Percentiles rank a stretch among this genome's conserved stretches.
Conservation (phyloP, 2,888 invertebrate genomes). For the Sturmia bella region DNA sequence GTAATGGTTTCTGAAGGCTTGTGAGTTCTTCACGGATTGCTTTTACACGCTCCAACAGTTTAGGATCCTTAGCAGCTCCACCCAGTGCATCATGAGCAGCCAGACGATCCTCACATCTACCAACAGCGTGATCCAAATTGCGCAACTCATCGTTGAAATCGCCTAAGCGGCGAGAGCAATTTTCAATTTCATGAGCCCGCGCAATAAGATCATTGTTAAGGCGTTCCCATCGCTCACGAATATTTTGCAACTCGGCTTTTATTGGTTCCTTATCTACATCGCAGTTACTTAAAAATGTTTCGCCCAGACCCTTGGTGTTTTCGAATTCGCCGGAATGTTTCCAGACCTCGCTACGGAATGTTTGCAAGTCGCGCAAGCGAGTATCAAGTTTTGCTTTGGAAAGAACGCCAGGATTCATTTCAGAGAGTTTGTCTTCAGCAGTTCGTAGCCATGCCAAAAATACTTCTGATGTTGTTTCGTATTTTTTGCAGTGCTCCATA, state of each 20-base stretch:
- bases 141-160: constrained; percentile 93
- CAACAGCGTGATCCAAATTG: constrained; percentile 91
- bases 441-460: constrained; percentile 94
- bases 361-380: constrained; percentile 92
- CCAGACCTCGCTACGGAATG: constrained; percentile 95
- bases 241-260: constrained; percentile 89
- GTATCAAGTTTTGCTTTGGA: constrained; percentile 93
- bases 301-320: constrained; percentile 92
- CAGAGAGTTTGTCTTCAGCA: constrained; percentile 91
- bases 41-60: constrained; percentile 92
- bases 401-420: constrained; percentile 89
- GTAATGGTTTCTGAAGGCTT: constrained; percentile 88
- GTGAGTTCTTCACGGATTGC: constrained; percentile 91
- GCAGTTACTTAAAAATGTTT: constrained; percentile 92
- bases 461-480: constrained; percentile 90
- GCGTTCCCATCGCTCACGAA: constrained; percentile 95
- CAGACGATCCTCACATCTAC: constrained; percentile 93
- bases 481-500: constrained; percentile 95
- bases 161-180: constrained; percentile 89
- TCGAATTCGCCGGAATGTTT: constrained; percentile 96
- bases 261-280: constrained; percentile 96
- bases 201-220: constrained; percentile 88
- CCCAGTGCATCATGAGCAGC: constrained; percentile 86
- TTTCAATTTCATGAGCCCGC: constrained; percentile 84
- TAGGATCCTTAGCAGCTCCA: constrained; percentile 90